Evolutionary conservation across 2,797 vertebrate genomes (phyloP), one percentile per base, ranked within the genome.

Genomic region (Chelon auratus): DNA sequence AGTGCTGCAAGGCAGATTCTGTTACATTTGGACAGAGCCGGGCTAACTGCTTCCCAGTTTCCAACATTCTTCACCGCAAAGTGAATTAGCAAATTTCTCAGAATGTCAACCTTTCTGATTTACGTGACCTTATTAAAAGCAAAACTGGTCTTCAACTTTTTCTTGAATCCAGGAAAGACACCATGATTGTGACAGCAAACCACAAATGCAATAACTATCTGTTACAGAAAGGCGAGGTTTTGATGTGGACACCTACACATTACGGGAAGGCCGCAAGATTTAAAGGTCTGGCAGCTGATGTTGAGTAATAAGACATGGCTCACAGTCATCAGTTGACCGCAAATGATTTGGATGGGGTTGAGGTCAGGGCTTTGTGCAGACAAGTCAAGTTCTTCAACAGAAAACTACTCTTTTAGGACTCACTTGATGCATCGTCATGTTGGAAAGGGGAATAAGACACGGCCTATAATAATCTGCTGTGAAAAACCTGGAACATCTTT

Each of bases 191-290:
- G 61, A 62, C 30, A 45, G 39, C 11, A 20, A 43, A 47, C 22
- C 55, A 52, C 51, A 75, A 52, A 15, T 68, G 22, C 66, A 62
- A 60, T 26, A 51, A 42, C 50, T n/a, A 64, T 20, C 18, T 43
- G 20, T 30, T 66, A 14, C n/a, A 45, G 11, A 60, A 53, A 65
- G 50, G 53, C 8, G 13, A 40, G 5, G 13, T 53, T 56, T 47
- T 53, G 10, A 51, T 62, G 47, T 13, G n/a, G 39, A 80, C 57
- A 24, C 45, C 62, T 61, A 66, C 37, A 51, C 33, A 13, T 48
- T 33, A 54, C 36, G 62, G 47, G 30, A 26, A 52, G 24, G 30
- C 52, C 45, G 58, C 14, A 54, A 61, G 39, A 68, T 59, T 42
- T 56, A 54, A 6, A 56, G 57, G 37, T 15, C 33, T 14, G 45